phyloP scores from a whole-genome alignment of 2,888 invertebrate species.

The Alloscopus bannaensis region DNA sequence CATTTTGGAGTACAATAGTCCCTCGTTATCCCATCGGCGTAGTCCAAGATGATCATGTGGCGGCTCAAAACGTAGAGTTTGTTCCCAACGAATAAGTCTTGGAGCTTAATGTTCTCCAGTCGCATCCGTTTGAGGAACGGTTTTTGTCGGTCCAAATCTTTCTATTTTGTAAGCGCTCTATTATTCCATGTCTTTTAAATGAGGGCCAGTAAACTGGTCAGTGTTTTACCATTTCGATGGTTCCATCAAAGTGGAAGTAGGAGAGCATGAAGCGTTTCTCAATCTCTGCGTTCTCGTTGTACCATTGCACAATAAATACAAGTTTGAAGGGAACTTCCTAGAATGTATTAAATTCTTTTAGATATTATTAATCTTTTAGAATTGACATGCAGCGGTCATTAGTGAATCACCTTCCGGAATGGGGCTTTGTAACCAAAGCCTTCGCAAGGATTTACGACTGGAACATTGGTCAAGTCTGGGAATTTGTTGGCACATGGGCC shows the following conservation, averaged over 20 bases:
- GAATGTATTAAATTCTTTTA: conserved; percentile 5
- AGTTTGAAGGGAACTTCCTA: conserved; percentile 63
- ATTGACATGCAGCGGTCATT: background rate
- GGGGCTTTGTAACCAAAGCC: conserved; percentile 62
- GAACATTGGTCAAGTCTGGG: conserved; percentile 48
- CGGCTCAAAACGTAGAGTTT: conserved; percentile 57
- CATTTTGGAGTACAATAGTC: conserved; percentile 52
- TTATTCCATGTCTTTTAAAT: background rate
- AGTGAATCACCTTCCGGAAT: conserved; percentile 45
- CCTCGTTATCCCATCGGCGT: conserved; percentile 59
- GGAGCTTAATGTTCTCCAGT: conserved; percentile 54
- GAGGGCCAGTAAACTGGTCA: background rate
- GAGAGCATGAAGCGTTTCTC: conserved; percentile 58
- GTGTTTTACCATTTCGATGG: conserved; percentile 56
- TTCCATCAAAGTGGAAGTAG: conserved; percentile 65
- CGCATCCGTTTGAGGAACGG: conserved; percentile 54
- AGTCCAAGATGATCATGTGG: conserved; percentile 63
- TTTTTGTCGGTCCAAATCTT: conserved; percentile 58
- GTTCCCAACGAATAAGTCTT: conserved; percentile 63
- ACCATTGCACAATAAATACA: conserved; percentile 62
- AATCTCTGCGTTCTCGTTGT: conserved; percentile 58
- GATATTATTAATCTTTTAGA: background rate
- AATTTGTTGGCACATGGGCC: conserved; percentile 33
- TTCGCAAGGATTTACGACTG: conserved; percentile 57
- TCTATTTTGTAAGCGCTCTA: conserved; percentile 36